Evolutionary conservation across 2,113 vertebrate species (phyloP), one percentile per base, ranked within the genome.

Genomic region (Dolichallabes microphthalmus): DNA sequence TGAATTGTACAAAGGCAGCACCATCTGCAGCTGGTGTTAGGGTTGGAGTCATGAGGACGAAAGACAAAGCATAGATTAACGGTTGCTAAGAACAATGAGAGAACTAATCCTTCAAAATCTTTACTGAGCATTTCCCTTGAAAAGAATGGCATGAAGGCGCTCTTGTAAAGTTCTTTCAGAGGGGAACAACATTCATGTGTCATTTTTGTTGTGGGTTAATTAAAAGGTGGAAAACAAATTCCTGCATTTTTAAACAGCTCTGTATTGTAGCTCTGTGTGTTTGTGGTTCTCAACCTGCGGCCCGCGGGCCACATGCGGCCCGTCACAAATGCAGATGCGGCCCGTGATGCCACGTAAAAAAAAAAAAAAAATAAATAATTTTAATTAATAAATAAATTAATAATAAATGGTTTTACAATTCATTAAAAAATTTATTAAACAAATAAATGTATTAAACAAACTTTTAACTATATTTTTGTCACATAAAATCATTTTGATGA

Each of bases 31-130:
- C 63, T 83, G 82, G 82, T 87, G 78, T 91, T 85, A 79, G 82
- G 82, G 60, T 83, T 87, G 80, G 73, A 45, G 82, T 87, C 75
- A 39, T 55, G 64, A 71, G 55, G 81, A 86, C 78, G 82, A 80
- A 87, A 85, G 85, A 87, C 85, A 88, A 84, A 80, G 69, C 82
- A 85, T 69, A 88, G 85, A 90, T 84, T 89, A 84, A 88, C 63
- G 77, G 82, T 80, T 82, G 85, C 86, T 84, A 85, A 80, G 85
- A 87, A 89, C 87, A 89, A 91, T 88, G 82, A 78, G 64, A 85
- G 79, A 82, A 83, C 84, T 88, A 89, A 89, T 91, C 90, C 88
- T 85, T 88, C 61, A 87, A 60, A 89, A 90, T 88, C 87, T 86
- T 82, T 35, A 20, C 85, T 71, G 83, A 84, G 84, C 84, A 86